Evolutionary conservation across 1,140 invertebrate species (phyloP).

Genomic region (Sesamia nonagrioides): DNA sequence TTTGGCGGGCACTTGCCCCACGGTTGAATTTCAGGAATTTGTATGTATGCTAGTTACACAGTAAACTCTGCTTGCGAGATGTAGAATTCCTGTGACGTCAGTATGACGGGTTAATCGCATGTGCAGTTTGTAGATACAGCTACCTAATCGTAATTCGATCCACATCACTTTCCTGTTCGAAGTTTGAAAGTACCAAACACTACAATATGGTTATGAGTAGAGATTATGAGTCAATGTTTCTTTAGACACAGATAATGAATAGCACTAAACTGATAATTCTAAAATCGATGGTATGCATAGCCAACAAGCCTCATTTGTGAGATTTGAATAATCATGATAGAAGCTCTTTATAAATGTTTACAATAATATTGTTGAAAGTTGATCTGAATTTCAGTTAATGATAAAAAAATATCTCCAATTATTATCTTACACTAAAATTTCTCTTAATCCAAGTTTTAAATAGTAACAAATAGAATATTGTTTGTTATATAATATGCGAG

Average conservation of each 20-base stretch:
- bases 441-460: conserved; percentile 44
- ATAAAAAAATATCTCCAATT: conserved; percentile 47
- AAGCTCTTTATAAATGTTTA: conserved; percentile 27
- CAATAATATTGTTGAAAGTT: conserved; percentile 29
- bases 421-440: conserved; percentile 46
- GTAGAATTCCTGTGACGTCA: too few species aligned
- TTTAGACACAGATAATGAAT: not conserved
- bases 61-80: too few species aligned
- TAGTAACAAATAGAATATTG: conserved; percentile 47
- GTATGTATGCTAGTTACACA: too few species aligned
- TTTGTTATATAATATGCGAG: conserved; percentile 37
- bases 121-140: too few species aligned
- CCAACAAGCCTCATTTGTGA: not conserved
- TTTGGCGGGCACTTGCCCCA: too few species aligned
- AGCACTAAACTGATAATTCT: conserved; percentile 3
- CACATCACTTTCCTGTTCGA: not conserved
- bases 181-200: not conserved
- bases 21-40: too few species aligned
- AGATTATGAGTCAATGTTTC: not conserved
- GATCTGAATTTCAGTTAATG: conserved; percentile 25
- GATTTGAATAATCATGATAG: conserved; percentile 9
- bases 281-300: conserved; percentile 1
- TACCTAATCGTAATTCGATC: too few species aligned
- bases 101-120: too few species aligned
- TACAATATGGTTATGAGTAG: not conserved